These are phyloP conservation scores for Rhinella marina DNA, from an alignment of 2,797 vertebrate species.

Conservation along the genomic window DNA sequence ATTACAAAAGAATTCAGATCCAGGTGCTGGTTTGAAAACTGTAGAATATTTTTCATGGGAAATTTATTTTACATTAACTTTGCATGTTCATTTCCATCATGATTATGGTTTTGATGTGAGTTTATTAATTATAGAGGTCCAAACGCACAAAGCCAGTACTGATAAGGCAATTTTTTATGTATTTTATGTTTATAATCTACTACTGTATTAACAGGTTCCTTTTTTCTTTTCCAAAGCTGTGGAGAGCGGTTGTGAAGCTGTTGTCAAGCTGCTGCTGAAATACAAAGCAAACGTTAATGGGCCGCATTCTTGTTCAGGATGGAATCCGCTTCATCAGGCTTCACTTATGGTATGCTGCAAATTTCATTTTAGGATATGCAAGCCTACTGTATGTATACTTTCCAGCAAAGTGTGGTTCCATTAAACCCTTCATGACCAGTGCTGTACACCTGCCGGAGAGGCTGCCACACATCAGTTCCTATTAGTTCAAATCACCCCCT, in stretches of 20 bases:
- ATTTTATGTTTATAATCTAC: background rate
- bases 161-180: no score
- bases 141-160: no score
- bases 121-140: no score
- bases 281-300: conserved; percentile 83
- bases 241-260: conserved; percentile 74
- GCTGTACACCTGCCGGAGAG: no score
- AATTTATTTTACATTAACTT: background rate
- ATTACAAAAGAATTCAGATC: no score
- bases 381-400: background rate
- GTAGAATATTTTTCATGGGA: no score
- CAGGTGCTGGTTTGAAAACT: no score
- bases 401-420: background rate
- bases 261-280: conserved; percentile 79
- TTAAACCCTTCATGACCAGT: background rate
- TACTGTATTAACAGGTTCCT: conserved; percentile 32
- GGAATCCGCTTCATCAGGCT: conserved; percentile 94
- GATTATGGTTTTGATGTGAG: background rate
- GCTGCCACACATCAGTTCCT: no score
- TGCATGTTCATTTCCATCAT: background rate
- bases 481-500: no score
- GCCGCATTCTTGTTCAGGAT: conserved; percentile 85
- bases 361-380: background rate
- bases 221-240: conserved; percentile 77
- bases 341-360: conserved; percentile 82